Evolutionary conservation across 2,888 invertebrate genomes (phyloP), one percentile per base, ranked within the genome.

Genomic region (Heliconius cydno): DNA sequence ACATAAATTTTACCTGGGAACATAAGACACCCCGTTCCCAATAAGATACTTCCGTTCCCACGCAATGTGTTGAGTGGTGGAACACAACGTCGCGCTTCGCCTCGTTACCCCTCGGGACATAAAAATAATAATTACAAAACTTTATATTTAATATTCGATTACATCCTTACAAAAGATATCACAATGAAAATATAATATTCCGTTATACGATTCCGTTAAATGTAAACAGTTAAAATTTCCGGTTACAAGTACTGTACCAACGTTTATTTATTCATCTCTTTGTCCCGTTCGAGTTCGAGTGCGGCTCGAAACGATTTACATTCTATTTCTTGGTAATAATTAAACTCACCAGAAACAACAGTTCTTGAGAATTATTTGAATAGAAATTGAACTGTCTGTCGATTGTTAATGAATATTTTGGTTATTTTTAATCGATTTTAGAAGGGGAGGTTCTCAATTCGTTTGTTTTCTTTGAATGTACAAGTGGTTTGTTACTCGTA

Each of bases 231-330:
- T 75, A 38, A 74, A 79, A 70, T 78, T 68, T 74, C 78, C 74
- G 41, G 30, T 25, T 74, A 79, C 74, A 60, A 67, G 68, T 46
- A 70, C 70, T 63, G 63, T 79, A 79, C 70, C 30, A 63, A 28
- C 67, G 78, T 78, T 78, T 78, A 78, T 78, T 78, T 78, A 78
- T 78, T 78, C 74, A 78, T 30, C 46, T 68, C 78, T 74, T 74
- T 78, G 78, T 78, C 67, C 22, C 30, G 65, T 34, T 78, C 60
- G n/a, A 34, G 65, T 38, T 78, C 67, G 74, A 74, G 74, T 28
- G 78, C 57, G 41, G 34, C 67, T 60, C 60, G 41, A 25, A 68
- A 74, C 73, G 73, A 73, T 74, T 74, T 74, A 74, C 41, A 57
- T 78, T 67, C 78, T 78, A 78, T 78, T 78, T 63, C 74, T 34